Base-by-base conservation (phyloP, 2,113 vertebrate species). In the Holacanthus passer region DNA sequence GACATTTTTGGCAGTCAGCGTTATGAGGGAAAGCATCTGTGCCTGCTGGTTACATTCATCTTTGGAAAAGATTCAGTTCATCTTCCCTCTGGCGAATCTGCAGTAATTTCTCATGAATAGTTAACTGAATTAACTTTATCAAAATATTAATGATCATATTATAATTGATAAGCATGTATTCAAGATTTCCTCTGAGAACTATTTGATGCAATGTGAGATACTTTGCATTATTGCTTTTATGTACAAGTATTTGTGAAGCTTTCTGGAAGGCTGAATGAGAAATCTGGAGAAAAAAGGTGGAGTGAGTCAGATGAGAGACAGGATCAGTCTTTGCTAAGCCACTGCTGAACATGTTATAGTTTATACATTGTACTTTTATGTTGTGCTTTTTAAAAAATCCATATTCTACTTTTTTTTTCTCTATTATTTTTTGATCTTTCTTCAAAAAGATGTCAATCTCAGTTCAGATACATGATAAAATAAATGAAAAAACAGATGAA, bases 11-110 rank as follows among this genome's bases (percentile, higher is more conserved):
- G 79, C 55, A 84, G 55, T 17, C 27, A 6, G 5, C 1, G 24
- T 68, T 69, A 35, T 62, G 76, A 55, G 48, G 32, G 58, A 82
- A 79, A 69, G 29, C 50, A 41, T 72, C 53, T 82, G 20, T 58
- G 73, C 37, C 69, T 77, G 83, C 78, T 86, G 68, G 77, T 84
- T 85, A 27, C 65, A 65, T 72, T 73, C 27, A 86, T 81, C 66
- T 56, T 76, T 67, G 53, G 60, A 79, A 70, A 71, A 64, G 11
- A 56, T 70, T 89, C 6, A 64, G 31, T 77, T 85, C 19, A 52
- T 77, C 53, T 81, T 70, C 74, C 76, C 41, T 41, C 22, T 71
- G 64, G 50, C 29, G 74, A 71, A 77, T 68, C 27, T 27, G 50
- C 31, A 47, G 19, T 64, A 35, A 59, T 79, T 83, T 79, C 41